Evolutionary conservation across 2,113 vertebrate species (phyloP), one percentile per base, ranked within the genome.

Genomic region (Salminus brasiliensis): DNA sequence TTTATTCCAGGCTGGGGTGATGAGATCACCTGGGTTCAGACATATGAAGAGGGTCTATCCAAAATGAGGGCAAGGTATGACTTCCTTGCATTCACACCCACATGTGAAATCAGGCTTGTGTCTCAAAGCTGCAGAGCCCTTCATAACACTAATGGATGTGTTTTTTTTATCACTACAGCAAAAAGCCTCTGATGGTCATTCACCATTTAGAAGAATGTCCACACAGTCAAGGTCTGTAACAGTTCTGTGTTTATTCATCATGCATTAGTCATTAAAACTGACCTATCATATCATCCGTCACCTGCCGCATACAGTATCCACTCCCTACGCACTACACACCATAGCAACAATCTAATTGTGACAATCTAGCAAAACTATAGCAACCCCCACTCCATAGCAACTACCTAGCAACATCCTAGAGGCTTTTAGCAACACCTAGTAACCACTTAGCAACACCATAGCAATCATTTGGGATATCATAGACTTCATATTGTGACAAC

Each of bases 121-220:
- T 81, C 71, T 67, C 81, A 68, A 25, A 13, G 53, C 12, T 55
- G 55, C 11, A 79, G 2, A 70, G 76, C 62, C 49, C 12, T n/a
- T 9, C 34, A 3, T 15, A 18, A 25, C 21, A 16, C 2, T 45
- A 32, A 53, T 27, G 15, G 3, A 9, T 62, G 55, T 83, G 69
- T 84, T 76, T 72, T 53, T 85, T 83, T 81, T 72, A 21, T 76
- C 82, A 72, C 47, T 70, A 45, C 85, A 98, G 96, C 84, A 91
- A 94, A 60, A 97, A 95, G 83, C 96, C 96, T 3, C 57, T 97
- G 87, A 97, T 97, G 91, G 83, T 93, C 78, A 96, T 97, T 89
- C 95, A 95, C 89, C 96, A 97, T 84, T 84, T 90, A 80, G 93
- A 94, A 1, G 87, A 94, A 0, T 97, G 96, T 81, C 93, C 91